Base-by-base conservation (phyloP, 2,888 invertebrate genomes). In the Temnothorax rugatulus region DNA sequence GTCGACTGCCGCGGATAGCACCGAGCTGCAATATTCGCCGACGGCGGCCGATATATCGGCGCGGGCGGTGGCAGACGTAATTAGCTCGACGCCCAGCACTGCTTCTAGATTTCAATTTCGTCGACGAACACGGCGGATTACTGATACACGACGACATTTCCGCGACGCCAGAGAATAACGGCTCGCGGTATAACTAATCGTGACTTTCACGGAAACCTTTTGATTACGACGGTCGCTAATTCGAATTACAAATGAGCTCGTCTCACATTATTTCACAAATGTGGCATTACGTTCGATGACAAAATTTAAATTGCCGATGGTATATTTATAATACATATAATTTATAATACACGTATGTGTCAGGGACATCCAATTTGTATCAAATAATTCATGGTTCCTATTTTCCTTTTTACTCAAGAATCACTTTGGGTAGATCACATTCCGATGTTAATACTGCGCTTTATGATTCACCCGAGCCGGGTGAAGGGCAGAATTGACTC, bases 71-170 rank as follows among this genome's bases (percentile, higher is more conserved):
- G 85, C 84, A 86, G 88, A 83, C 84, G 88, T 89, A 89, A 89
- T 89, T 89, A 85, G 87, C 77, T 76, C 85, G 87, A 84, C 77
- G 52, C 69, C 75, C 69, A 59, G 54, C 68, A 74, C 82, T 79
- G 87, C 84, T 88, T 88, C 88, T 88, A 87, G 85, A 88, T 88
- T 88, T 88, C 88, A 88, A 89, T 89, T 88, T 88, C 85, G 84
- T 81, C 84, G 83, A 77, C 71, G 84, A 87, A 71, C 64, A 75
- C 84, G 69, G 75, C 66, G 85, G 84, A 87, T 88, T 88, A 88
- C 85, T 68, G 84, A 68, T 87, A 83, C 84, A 81, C 74, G 82
- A 34, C 79, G 63, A 50, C 68, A 69, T 84, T 84, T 82, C 82
- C 64, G 83, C 76, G 79, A 79, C 76, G 54, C 61, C 66, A 57